phyloP scores from a whole-genome alignment of 2,888 invertebrate species.

The Leptopilina myrica region DNA sequence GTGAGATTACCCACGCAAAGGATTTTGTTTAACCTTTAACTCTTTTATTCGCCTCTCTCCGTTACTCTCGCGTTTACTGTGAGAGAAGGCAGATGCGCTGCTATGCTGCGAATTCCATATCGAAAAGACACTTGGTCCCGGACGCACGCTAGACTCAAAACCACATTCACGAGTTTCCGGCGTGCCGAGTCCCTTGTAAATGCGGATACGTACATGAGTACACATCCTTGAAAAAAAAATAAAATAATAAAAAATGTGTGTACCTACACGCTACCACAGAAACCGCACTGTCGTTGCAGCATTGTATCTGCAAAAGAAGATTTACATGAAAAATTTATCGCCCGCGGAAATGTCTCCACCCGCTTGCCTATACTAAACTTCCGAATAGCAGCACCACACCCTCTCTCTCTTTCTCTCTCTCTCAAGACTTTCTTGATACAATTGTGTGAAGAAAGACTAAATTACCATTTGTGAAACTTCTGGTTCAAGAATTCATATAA shows the following conservation, averaged over 20 bases:
- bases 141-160: slow-evolving; percentile 46
- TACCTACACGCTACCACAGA: slow-evolving; percentile 36
- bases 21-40: slow-evolving; percentile 19
- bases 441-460: slow-evolving; percentile 13
- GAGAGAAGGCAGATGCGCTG: slow-evolving; percentile 50
- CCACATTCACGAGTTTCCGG: slow-evolving; percentile 50
- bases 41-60: background rate
- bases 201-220: slow-evolving; percentile 20
- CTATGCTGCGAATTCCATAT: slow-evolving; percentile 52
- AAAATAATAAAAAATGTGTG: slow-evolving; percentile 20
- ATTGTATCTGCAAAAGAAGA: slow-evolving; percentile 25
- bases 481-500: slow-evolving; percentile 19
- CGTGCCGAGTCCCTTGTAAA: slow-evolving; percentile 27
- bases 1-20: background rate
- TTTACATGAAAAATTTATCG: slow-evolving; percentile 41
- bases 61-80: background rate
- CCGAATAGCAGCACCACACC: slow-evolving; percentile 36
- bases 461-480: slow-evolving; percentile 18
- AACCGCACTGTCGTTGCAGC: slow-evolving; percentile 42
- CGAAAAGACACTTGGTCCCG: slow-evolving; percentile 45
- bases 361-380: slow-evolving; percentile 30
- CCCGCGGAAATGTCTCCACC: slow-evolving; percentile 33
- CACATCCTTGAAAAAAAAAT: background rate
- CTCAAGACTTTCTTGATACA: slow-evolving; percentile 32
- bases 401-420: background rate